phyloP scores from a whole-genome alignment of 2,888 invertebrate species.

The Drosophila birchii region DNA sequence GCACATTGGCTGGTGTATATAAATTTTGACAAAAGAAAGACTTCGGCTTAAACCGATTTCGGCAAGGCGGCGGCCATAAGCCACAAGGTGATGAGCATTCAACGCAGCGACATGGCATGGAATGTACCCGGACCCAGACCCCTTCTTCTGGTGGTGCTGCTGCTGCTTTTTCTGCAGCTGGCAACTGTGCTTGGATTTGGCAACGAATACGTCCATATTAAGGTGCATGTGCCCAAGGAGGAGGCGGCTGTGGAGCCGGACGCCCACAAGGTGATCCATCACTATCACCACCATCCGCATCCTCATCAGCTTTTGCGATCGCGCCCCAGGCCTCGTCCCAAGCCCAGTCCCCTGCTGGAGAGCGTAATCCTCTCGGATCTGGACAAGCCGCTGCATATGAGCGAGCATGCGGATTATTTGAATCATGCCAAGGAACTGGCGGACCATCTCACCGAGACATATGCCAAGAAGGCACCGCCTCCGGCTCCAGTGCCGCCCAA shows the following conservation, averaged over 20 bases:
- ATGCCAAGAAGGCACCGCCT: conserved; percentile 47
- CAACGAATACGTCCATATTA: conserved; percentile 78
- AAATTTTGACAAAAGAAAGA: conserved; percentile 69
- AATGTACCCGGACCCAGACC: neutral
- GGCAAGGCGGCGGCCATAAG: conserved; percentile 63
- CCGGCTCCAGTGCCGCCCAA: conserved; percentile 47
- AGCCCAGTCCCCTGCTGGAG: conserved; percentile 65
- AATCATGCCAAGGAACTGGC: conserved; percentile 68
- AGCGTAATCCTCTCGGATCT: conserved; percentile 71
- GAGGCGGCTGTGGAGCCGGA: conserved; percentile 54
- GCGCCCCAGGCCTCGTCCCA: conserved; percentile 16
- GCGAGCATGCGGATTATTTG: conserved; percentile 63
- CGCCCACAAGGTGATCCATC: conserved; percentile 68
- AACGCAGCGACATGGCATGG: conserved; percentile 25
- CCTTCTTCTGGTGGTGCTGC: neutral
- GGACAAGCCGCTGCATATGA: conserved; percentile 61
- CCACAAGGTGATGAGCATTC: conserved; percentile 54
- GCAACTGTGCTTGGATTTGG: conserved; percentile 58
- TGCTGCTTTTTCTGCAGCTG: conserved; percentile 32
- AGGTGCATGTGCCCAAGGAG: conserved; percentile 74
- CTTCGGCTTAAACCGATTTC: conserved; percentile 76
- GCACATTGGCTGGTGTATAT: conserved; percentile 63
- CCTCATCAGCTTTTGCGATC: conserved; percentile 44
- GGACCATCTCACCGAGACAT: conserved; percentile 63
- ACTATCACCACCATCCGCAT: conserved; percentile 67